phyloP scores from a whole-genome alignment of 2,888 invertebrate genomes.

The Camponotus fellah region DNA sequence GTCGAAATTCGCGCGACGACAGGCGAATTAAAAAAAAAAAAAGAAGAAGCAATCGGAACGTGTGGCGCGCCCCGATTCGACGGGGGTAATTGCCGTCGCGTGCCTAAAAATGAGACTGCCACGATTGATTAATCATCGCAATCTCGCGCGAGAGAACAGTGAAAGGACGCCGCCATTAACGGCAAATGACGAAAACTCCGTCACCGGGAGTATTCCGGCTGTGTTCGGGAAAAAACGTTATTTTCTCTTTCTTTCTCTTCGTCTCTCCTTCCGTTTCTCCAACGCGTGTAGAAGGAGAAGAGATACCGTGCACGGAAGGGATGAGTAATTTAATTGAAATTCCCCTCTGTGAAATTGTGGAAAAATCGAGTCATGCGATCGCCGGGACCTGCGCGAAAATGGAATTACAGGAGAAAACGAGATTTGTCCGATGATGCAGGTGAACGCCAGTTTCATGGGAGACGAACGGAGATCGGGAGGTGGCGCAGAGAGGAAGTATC shows the following conservation, averaged over 20 bases:
- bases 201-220: conserved; percentile 74
- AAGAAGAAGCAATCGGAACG: conserved; percentile 49
- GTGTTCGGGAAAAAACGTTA: conserved; percentile 70
- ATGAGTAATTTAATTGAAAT: conserved; percentile 82
- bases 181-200: conserved; percentile 81
- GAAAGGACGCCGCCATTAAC: conserved; percentile 81
- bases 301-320: conserved; percentile 51
- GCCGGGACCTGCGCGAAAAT: conserved; percentile 81
- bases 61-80: conserved; percentile 61
- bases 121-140: conserved; percentile 82
- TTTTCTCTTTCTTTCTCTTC: conserved; percentile 61
- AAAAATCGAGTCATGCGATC: conserved; percentile 85
- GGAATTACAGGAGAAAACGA: conserved; percentile 83
- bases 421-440: conserved; percentile 83
- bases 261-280: conserved; percentile 33
- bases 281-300: conserved; percentile 43
- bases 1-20: conserved; percentile 35
- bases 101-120: conserved; percentile 80
- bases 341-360: conserved; percentile 79
- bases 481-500: conserved; percentile 26
- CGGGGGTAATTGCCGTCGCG: conserved; percentile 69
- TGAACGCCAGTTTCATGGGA: conserved; percentile 71
- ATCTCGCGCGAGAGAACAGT: conserved; percentile 78
- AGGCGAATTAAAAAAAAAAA: conserved; percentile 60
- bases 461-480: conserved; percentile 34